Conservation (phyloP, 2,113 vertebrate species). For the Microtus montanus region DNA sequence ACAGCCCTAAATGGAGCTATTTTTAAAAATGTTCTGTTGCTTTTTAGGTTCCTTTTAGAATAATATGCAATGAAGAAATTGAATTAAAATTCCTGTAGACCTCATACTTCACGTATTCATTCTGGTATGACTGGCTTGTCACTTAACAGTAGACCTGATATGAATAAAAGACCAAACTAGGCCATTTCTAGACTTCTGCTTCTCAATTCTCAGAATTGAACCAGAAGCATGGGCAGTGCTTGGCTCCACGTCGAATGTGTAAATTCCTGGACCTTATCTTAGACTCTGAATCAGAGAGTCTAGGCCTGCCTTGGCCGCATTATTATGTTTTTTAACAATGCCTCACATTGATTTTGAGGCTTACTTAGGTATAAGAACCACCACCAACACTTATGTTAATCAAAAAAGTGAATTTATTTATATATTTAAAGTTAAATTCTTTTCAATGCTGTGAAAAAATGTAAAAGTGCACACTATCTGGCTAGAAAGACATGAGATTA, state of each 20-base stretch:
- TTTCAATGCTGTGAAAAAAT: constrained; percentile 5
- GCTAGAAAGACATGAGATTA: background rate
- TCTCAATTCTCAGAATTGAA: background rate
- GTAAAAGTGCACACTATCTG: background rate
- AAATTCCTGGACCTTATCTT: background rate
- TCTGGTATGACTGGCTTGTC: background rate
- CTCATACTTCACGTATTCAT: background rate
- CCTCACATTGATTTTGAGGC: background rate
- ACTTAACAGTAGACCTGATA: background rate
- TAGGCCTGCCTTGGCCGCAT: background rate
- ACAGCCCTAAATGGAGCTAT: background rate
- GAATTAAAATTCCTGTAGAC: constrained; percentile 12
- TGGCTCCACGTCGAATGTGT: background rate
- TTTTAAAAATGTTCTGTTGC: background rate
- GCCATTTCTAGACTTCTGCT: background rate
- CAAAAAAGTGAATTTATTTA: background rate
- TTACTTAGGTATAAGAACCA: background rate
- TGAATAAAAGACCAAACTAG: background rate
- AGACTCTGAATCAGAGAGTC: background rate
- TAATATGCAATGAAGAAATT: background rate
- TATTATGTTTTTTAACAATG: background rate
- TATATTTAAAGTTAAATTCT: constrained; percentile 29
- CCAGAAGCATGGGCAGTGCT: background rate
- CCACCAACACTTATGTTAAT: background rate
- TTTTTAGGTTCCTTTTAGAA: background rate